Evolutionary conservation across 2,797 vertebrate species (phyloP).

Genomic region (Buphagus erythrorhynchus): DNA sequence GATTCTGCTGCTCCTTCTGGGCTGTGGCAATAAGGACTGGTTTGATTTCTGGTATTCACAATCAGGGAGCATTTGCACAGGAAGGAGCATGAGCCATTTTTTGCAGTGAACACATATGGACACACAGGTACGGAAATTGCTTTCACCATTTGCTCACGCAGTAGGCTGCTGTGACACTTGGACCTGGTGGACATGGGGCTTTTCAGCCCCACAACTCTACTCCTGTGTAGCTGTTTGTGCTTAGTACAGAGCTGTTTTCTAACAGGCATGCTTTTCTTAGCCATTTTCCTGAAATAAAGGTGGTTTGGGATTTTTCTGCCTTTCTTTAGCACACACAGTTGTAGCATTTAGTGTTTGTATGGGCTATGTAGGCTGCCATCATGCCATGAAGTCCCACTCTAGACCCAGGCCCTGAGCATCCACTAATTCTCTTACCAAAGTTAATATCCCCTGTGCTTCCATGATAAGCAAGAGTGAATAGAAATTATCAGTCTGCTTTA

Average conservation of each 20-base stretch:
- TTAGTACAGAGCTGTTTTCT: background rate
- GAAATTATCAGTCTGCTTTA: conserved; percentile 30
- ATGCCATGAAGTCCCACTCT: background rate
- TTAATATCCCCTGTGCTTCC: conserved; percentile 52
- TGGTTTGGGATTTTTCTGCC: background rate
- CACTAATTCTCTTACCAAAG: conserved; percentile 61
- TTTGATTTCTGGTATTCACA: background rate
- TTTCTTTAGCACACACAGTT: conserved; percentile 10
- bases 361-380: background rate
- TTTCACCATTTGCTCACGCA: background rate
- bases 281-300: background rate
- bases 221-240: background rate
- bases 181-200: background rate
- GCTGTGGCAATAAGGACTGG: background rate
- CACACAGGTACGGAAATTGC: background rate
- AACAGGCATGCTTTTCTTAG: background rate
- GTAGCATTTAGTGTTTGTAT: background rate
- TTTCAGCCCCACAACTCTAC: background rate
- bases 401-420: conserved; percentile 1
- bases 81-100: rapidly evolving
- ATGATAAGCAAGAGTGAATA: conserved; percentile 42
- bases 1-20: background rate
- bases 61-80: rapidly evolving
- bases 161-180: background rate
- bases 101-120: background rate